Base-by-base conservation (phyloP, 1,140 invertebrate genomes). In the Achatina immaculata region DNA sequence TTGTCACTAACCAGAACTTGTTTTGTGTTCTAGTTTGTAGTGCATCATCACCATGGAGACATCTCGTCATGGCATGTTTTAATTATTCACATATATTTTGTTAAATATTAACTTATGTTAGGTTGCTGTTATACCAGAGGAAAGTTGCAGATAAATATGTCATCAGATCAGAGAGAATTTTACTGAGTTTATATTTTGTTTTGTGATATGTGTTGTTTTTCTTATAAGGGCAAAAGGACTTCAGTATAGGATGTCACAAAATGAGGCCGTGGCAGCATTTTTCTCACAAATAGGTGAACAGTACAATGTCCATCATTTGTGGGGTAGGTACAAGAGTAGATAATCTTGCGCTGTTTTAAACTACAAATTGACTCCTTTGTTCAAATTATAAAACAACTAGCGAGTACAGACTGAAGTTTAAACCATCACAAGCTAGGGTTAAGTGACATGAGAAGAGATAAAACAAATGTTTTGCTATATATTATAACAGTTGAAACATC, bases 251-350 rank as follows among this genome's bases (percentile, higher is more conserved):
- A 80, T 43, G 55, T 28, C 65, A 48, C 96, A 97, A 89, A 94
- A 98, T 89, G 97, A 99, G 90, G 95, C 97, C 0, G 98, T 97
- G 89, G 96, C 95, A 82, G 98, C 97, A 69, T 97, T 98, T 90
- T 99, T 99, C 92, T 98, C 97, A 36, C 97, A 99, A 92, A 96
- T 99, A 85, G 98, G 98, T 72, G 93, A 97, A 83, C 93, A 99
- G 0, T 98, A 99, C 91, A 97, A 97, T 90, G 97, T 98, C 40
- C 97, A 99, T 94, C 98, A 99, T 89, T 96, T 99, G 91, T 99
- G 97, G 97, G 96, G 97, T 98, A 95, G 94, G 86, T 83, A 71
- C 28, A n/a, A 6, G 16, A n/a, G n/a, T 68, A 68, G 51, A 16
- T 55, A n/a, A 55, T 55, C n/a, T 55, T 55, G 14, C n/a, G 14